These are phyloP conservation scores for Hylomyscus alleni DNA, from an alignment of 2,797 vertebrate species.

Conservation along the genomic window DNA sequence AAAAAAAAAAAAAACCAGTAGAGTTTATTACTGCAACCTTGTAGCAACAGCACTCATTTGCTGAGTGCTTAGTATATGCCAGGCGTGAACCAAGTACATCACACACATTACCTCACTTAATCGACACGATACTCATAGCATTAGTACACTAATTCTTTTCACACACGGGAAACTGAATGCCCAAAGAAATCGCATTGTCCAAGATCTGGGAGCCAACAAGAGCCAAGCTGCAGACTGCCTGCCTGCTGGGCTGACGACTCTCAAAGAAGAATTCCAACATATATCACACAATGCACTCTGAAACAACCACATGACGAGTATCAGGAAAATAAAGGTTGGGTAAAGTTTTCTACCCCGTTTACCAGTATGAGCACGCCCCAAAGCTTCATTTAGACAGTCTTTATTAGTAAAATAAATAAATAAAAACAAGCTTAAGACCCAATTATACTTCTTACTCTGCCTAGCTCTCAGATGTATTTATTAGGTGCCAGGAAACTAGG, in stretches of 20 bases:
- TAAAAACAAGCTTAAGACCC: constrained; percentile 36
- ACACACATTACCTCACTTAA: not conserved
- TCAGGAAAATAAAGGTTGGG: constrained; percentile 6
- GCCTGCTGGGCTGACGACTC: not conserved
- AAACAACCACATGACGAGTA: not conserved
- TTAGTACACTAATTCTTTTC: not conserved
- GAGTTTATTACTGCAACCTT: not conserved
- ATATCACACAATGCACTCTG: too few species aligned
- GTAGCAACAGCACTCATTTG: not conserved
- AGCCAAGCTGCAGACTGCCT: not conserved
- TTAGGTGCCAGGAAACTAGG: constrained; percentile 70
- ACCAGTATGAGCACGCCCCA: constrained; percentile 49
- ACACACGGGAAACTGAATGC: not conserved
- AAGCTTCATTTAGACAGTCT: constrained; percentile 65
- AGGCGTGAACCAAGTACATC: not conserved
- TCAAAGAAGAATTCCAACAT: not conserved
- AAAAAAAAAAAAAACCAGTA: not conserved
- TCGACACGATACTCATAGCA: not conserved
- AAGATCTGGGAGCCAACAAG: constrained; percentile 34
- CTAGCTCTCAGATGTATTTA: constrained; percentile 64
- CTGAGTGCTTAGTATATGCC: not conserved
- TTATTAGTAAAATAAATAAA: constrained; percentile 58
- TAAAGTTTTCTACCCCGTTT: constrained; percentile 41
- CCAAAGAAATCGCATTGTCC: not conserved
- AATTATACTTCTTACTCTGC: constrained; percentile 61